Evolutionary conservation across 2,888 invertebrate genomes (phyloP), one percentile per base, ranked within the genome.

Genomic region (Acronicta leporina): DNA sequence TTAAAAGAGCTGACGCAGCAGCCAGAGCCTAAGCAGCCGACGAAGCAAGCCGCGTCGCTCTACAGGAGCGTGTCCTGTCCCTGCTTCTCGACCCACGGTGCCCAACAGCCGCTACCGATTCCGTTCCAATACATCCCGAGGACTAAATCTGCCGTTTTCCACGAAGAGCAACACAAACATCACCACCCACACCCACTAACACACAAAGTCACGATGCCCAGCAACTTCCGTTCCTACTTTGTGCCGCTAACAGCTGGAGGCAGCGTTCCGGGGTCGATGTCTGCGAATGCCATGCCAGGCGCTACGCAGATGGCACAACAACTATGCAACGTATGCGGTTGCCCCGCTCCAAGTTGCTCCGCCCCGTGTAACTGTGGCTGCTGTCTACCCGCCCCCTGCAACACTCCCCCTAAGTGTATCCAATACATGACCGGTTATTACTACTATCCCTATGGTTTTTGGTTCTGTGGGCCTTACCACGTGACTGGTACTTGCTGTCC

Each of bases 381-480:
- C 41, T 45, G 66, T 11, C 68, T 77, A 7, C 77, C 77, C 2
- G 66, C 62, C 0, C 79, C 80, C 1, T 80, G 81, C 51, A 80
- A 79, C 42, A 73, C 74, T 4, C 76, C 80, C 0, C 61, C 81
- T 0, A 65, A 57, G 16, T 82, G 82, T 57, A 48, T 82, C 14
- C 82, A 82, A 41, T 78, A 76, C 46, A 82, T 82, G 77, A 79
- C 75, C 0, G 82, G 82, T 11, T 82, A 82, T 35, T 81, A 82
- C 48, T 80, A 82, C 56, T 82, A 82, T 44, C 84, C 83, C 0
- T 84, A 84, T 30, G 84, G 84, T 1, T 76, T 74, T 15, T 84
- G 84, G 83, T 84, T 83, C 68, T 84, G 84, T 50, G 84, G 84
- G 5, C 84, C 84, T 0, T 84, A 81, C 63, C 83, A 84, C 14